These are phyloP conservation scores for Brachionus asplanchnoidis DNA, from an alignment of 1,140 invertebrate species.

Conservation along the genomic window DNA sequence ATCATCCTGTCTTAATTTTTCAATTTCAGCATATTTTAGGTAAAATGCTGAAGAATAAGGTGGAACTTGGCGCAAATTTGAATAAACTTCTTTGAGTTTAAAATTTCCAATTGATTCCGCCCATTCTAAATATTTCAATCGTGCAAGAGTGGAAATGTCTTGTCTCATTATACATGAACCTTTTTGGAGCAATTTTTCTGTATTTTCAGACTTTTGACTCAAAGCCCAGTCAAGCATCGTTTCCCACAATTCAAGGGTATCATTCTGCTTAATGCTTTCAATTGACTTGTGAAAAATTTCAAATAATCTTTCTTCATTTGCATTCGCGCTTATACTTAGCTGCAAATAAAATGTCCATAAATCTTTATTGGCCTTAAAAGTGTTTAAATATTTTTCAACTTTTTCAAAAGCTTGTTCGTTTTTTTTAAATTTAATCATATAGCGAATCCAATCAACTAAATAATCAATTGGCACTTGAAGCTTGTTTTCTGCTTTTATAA, in stretches of 20 bases:
- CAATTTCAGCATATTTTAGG: conserved; percentile 4
- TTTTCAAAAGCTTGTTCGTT: neutral
- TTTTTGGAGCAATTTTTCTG: conserved; percentile 10
- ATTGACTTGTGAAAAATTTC: neutral
- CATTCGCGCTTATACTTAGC: neutral
- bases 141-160: neutral
- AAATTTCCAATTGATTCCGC: neutral
- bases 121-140: conserved; percentile 11
- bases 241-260: neutral
- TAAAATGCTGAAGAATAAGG: neutral
- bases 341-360: conserved; percentile 27
- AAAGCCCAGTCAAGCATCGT: neutral
- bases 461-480: neutral
- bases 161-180: conserved; percentile 8
- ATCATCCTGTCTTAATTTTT: conserved; percentile 5
- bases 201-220: neutral
- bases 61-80: neutral
- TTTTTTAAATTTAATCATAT: conserved; percentile 18
- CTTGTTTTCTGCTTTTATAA: neutral
- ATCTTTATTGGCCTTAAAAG: neutral
- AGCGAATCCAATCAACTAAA: conserved; percentile 20
- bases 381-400: neutral
- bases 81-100: conserved; percentile 5
- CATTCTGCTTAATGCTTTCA: neutral
- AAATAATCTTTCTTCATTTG: neutral